A percentile compares a stretch with the other conserved stretches of the same genome.
Evolutionary conservation across 1,140 invertebrate species (phyloP).

Genomic region (Luehdorfia chinensis): DNA sequence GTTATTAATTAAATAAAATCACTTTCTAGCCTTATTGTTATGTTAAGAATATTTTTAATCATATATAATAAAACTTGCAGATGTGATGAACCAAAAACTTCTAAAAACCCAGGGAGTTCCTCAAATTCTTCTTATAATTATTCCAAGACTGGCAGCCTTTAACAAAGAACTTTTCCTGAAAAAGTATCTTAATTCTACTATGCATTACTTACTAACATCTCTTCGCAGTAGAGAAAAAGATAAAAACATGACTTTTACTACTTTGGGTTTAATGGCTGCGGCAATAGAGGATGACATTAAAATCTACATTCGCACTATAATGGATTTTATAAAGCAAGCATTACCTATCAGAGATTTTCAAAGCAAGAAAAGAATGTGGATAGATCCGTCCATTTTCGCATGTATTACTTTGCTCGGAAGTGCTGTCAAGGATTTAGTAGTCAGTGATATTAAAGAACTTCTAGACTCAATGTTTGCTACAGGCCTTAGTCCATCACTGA

Average conservation of each 20-base stretch:
- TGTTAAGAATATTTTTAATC: too few relatives aligned
- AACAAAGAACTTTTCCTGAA: slow-evolving; percentile 89
- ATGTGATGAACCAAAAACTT: slow-evolving; percentile 87
- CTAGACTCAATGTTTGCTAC: slow-evolving; percentile 96
- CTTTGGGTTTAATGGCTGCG: slow-evolving; percentile 93
- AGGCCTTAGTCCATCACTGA: slow-evolving; percentile 92
- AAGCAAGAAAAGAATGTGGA: slow-evolving; percentile 82
- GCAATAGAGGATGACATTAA: slow-evolving; percentile 92
- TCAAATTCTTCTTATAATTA: slow-evolving; percentile 89
- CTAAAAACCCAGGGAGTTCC: slow-evolving; percentile 90
- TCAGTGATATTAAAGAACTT: slow-evolving; percentile 88
- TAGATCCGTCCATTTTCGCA: slow-evolving; percentile 95
- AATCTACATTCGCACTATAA: slow-evolving; percentile 88
- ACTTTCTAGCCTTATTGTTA: too few relatives aligned
- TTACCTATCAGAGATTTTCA: slow-evolving; percentile 88
- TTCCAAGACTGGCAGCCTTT: slow-evolving; percentile 97
- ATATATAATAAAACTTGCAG: too few relatives aligned
- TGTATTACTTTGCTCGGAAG: slow-evolving; percentile 96
- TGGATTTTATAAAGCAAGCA: slow-evolving; percentile 89
- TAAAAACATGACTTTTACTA: slow-evolving; percentile 90
- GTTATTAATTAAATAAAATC: too few relatives aligned
- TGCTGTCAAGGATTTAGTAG: slow-evolving; percentile 87
- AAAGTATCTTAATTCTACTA: slow-evolving; percentile 86
- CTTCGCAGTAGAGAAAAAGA: slow-evolving; percentile 90
- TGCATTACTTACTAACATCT: slow-evolving; percentile 87